Percentiles rank a stretch among this genome's conserved stretches.
Conservation (phyloP, 2,888 invertebrate genomes). For the Embidobia sp. region DNA sequence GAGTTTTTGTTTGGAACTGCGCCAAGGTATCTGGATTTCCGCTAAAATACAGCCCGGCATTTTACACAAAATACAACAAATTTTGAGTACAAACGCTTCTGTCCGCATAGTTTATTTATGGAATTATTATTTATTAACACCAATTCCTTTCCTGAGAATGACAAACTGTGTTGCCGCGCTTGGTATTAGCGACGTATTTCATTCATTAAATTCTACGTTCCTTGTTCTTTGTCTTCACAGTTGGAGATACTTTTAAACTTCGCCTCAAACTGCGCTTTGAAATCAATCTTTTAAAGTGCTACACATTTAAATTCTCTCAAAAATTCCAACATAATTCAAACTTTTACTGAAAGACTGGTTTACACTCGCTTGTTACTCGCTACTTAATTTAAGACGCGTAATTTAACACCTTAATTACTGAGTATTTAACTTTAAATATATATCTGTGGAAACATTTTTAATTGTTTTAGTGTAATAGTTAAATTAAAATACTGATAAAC, state of each 20-base stretch:
- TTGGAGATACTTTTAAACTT: not conserved
- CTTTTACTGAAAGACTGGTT: too few species aligned
- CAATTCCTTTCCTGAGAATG: constrained; percentile 1
- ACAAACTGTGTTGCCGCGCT: not conserved
- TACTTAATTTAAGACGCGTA: too few species aligned
- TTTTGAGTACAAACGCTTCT: constrained; percentile 35
- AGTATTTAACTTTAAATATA: too few species aligned
- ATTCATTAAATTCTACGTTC: constrained; percentile 1
- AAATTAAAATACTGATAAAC: too few species aligned
- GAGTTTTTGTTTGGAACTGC: constrained; percentile 42
- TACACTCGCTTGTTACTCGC: too few species aligned
- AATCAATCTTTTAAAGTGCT: not conserved
- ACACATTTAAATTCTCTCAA: too few species aligned
- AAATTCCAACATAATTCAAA: too few species aligned
- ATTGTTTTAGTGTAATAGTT: too few species aligned
- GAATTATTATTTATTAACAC: constrained; percentile 26
- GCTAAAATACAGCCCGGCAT: constrained; percentile 29
- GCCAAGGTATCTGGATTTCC: constrained; percentile 39
- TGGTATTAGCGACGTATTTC: constrained; percentile 10
- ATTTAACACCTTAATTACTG: too few species aligned
- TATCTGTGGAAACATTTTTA: too few species aligned
- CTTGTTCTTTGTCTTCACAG: not conserved
- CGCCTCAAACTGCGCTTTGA: too few species aligned
- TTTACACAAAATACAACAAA: constrained; percentile 46
- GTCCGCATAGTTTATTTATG: constrained; percentile 23